These are phyloP conservation scores for Morpho achilles DNA, from an alignment of 2,888 invertebrate genomes.

Conservation along the genomic window DNA sequence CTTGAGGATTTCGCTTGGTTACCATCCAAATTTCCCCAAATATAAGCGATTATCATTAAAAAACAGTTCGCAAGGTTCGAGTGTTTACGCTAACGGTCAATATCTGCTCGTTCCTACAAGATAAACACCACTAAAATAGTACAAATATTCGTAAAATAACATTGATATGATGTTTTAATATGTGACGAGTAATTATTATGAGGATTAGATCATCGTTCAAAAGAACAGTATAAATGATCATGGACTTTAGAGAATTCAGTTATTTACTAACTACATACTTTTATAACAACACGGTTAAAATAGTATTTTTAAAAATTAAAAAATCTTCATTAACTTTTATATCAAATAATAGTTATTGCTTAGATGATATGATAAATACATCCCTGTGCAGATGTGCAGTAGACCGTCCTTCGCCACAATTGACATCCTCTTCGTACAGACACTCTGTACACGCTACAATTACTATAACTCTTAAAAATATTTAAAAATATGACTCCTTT, in stretches of 20 bases:
- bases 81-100: constrained; percentile 9
- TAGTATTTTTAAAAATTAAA: constrained; percentile 67
- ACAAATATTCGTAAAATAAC: constrained; percentile 40
- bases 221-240: constrained; percentile 72
- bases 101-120: constrained; percentile 27
- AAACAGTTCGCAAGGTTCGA: constrained; percentile 5
- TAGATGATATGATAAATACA: constrained; percentile 74
- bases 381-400: constrained; percentile 47
- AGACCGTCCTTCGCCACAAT: constrained; percentile 29
- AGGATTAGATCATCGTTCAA: constrained; percentile 64
- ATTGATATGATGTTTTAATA: constrained; percentile 66
- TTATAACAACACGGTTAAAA: constrained; percentile 76
- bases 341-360: constrained; percentile 78
- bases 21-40: constrained; percentile 8
- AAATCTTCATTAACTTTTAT: constrained; percentile 50
- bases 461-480: constrained; percentile 66
- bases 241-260: constrained; percentile 74
- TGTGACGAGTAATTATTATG: constrained; percentile 61
- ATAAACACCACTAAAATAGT: constrained; percentile 30
- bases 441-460: constrained; percentile 37
- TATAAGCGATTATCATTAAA: constrained; percentile 21
- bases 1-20: constrained; percentile 2
- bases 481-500: constrained; percentile 79
- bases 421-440: constrained; percentile 15
- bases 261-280: constrained; percentile 68